Percentiles rank a stretch among this genome's conserved stretches.
Conservation (phyloP, 2,797 vertebrate species). For the Sardinella longiceps region DNA sequence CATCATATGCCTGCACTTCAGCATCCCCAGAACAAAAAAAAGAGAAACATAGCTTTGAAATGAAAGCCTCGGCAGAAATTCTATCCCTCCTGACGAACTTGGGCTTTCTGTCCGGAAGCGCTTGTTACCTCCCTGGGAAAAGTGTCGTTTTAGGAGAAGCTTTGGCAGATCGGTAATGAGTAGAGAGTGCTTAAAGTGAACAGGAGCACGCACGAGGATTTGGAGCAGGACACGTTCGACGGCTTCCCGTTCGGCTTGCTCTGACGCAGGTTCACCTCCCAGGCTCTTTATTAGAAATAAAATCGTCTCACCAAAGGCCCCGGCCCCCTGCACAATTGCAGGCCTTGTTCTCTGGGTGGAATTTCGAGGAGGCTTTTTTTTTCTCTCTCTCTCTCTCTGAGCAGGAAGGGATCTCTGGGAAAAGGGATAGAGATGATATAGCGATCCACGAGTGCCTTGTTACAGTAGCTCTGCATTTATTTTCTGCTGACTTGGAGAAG, state of each 20-base stretch:
- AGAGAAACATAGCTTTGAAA: neutral
- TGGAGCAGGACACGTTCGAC: slow-evolving; percentile 68
- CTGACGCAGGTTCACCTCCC: slow-evolving; percentile 64
- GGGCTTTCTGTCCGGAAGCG: neutral
- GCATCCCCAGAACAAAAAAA: neutral
- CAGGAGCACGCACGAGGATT: slow-evolving; percentile 30
- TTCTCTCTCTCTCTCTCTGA: neutral
- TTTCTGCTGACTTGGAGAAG: slow-evolving; percentile 11
- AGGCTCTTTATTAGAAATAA: slow-evolving; percentile 69
- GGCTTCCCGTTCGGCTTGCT: slow-evolving; percentile 69
- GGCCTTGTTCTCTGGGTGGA: slow-evolving; percentile 49
- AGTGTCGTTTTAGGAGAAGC: neutral
- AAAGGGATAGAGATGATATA: slow-evolving; percentile 19
- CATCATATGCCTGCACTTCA: neutral
- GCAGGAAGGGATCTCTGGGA: neutral
- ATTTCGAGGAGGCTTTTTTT: neutral
- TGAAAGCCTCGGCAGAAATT: neutral
- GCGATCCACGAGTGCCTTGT: slow-evolving; percentile 6
- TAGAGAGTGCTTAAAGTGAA: slow-evolving; percentile 29
- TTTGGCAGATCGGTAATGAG: slow-evolving; percentile 1
- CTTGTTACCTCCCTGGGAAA: neutral
- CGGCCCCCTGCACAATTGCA: slow-evolving; percentile 60
- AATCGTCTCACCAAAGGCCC: slow-evolving; percentile 59
- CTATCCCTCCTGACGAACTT: neutral
- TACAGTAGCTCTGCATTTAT: neutral